These are phyloP conservation scores for Salmo trutta DNA, from an alignment of 2,797 vertebrate genomes.

Conservation along the genomic window DNA sequence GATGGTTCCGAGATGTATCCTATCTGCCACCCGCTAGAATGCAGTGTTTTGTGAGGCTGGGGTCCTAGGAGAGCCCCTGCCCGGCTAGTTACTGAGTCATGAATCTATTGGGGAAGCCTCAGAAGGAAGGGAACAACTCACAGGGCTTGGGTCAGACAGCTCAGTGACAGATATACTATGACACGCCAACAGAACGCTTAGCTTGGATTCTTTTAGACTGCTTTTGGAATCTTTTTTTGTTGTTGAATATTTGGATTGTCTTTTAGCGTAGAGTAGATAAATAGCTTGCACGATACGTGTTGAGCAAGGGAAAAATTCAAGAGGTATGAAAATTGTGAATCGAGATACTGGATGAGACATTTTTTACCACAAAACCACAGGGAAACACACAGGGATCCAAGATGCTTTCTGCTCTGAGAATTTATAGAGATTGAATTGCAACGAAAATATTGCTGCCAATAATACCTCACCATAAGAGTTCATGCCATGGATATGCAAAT, in stretches of 20 bases:
- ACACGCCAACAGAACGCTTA: conserved; percentile 55
- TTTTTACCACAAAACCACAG: neutral
- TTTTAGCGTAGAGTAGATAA: no score
- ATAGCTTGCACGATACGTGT: neutral
- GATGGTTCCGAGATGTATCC: conserved; percentile 88
- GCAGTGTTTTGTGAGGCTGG: conserved; percentile 66
- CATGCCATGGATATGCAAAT: neutral
- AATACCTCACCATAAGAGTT: neutral
- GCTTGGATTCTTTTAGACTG: neutral
- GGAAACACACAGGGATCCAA: neutral
- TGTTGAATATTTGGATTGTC: no score
- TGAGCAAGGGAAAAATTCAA: neutral
- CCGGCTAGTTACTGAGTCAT: conserved; percentile 62
- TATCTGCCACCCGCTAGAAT: conserved; percentile 80
- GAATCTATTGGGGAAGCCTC: conserved; percentile 70
- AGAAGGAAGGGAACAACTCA: conserved; percentile 30
- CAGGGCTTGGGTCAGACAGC: conserved; percentile 40
- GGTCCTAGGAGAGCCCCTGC: conserved; percentile 60
- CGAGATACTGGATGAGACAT: neutral
- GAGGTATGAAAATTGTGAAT: neutral
- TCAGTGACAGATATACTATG: conserved; percentile 53
- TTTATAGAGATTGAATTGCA: neutral
- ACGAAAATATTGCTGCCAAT: neutral
- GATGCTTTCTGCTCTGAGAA: neutral
- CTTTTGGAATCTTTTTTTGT: no score